A percentile compares a stretch with the other conserved stretches of the same genome.
Evolutionary conservation across 2,888 invertebrate species (phyloP).

Genomic region (Stenodema calcarata): DNA sequence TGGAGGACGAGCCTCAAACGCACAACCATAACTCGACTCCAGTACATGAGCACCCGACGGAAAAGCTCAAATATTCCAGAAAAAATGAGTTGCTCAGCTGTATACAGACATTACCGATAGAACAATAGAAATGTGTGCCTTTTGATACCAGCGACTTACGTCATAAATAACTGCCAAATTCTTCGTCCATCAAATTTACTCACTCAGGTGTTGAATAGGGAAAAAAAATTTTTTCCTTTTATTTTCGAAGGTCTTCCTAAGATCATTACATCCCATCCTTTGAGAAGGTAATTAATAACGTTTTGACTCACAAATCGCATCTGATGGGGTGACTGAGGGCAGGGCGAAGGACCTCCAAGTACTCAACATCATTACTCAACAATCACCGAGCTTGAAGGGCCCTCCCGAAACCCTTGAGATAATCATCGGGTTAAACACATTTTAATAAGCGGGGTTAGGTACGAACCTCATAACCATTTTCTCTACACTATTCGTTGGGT

Average conservation of each 20-base stretch:
- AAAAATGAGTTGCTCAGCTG: too few relatives aligned
- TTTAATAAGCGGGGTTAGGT: conserved; percentile 35
- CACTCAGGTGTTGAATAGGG: too few relatives aligned
- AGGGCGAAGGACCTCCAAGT: background rate
- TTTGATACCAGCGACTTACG: too few relatives aligned
- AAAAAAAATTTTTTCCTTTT: too few relatives aligned
- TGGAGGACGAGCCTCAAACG: too few relatives aligned
- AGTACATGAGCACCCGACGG: too few relatives aligned
- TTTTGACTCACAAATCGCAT: conserved; percentile 50
- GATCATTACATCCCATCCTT: background rate
- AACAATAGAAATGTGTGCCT: too few relatives aligned
- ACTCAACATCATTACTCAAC: conserved; percentile 47
- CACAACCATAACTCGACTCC: too few relatives aligned
- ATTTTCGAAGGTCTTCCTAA: background rate
- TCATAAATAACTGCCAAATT: too few relatives aligned
- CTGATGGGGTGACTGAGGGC: background rate
- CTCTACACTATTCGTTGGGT: background rate
- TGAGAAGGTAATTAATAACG: conserved; percentile 41
- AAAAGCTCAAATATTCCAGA: too few relatives aligned
- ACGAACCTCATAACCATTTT: background rate
- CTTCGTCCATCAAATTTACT: too few relatives aligned
- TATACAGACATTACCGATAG: too few relatives aligned
- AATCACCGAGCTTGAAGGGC: conserved; percentile 22
- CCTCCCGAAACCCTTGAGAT: conserved; percentile 6
- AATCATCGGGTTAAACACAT: conserved; percentile 46